phyloP scores from a whole-genome alignment of 2,113 vertebrate species.

The Engystomops pustulosus region DNA sequence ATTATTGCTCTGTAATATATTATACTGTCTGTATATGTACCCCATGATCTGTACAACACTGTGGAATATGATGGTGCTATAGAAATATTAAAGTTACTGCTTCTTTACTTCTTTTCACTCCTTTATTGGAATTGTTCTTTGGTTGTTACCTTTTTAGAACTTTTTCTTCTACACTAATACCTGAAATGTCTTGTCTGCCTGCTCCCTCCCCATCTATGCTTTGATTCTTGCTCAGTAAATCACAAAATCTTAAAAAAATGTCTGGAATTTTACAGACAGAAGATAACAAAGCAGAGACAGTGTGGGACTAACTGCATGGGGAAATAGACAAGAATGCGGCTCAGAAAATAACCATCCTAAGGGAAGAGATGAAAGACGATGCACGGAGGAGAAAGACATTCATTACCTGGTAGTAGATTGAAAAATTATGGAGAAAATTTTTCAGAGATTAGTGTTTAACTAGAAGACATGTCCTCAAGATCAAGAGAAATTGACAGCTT shows the following conservation, averaged over 20 bases:
- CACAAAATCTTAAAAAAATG: slow-evolving; percentile 51
- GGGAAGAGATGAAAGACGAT: neutral
- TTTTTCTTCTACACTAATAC: neutral
- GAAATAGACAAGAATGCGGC: neutral
- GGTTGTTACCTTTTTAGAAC: neutral
- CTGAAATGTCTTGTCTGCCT: neutral
- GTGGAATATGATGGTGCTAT: too few species aligned
- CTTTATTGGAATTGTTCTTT: neutral
- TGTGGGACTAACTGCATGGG: neutral
- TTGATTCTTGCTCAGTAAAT: slow-evolving; percentile 41
- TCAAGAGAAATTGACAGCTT: too few species aligned
- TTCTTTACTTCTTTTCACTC: too few species aligned
- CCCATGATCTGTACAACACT: too few species aligned
- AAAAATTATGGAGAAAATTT: too few species aligned
- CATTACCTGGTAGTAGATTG: too few species aligned
- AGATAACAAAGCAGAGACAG: slow-evolving; percentile 28
- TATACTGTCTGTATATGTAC: too few species aligned
- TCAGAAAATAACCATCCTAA: neutral
- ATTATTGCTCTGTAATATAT: too few species aligned
- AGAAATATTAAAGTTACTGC: too few species aligned
- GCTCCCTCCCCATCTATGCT: neutral
- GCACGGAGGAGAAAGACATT: too few species aligned
- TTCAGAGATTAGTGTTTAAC: too few species aligned
- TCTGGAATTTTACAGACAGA: slow-evolving; percentile 39
- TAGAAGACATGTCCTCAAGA: too few species aligned